Base-by-base conservation (phyloP, 2,113 vertebrate species). In the Austrofundulus limnaeus region DNA sequence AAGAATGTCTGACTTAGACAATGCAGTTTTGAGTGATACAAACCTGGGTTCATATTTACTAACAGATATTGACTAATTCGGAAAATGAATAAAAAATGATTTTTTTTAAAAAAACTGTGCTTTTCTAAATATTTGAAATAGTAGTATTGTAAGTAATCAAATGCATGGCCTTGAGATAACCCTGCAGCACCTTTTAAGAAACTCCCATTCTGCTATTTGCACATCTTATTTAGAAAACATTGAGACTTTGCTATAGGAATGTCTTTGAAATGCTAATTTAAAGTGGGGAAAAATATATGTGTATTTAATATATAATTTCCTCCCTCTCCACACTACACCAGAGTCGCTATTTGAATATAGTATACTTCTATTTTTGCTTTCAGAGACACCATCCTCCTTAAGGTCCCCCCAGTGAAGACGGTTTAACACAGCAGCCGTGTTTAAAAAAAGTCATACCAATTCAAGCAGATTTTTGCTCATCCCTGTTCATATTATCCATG, bases 361-460 rank as follows among this genome's bases (percentile, higher is more conserved):
- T 19, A 19, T 45, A 17, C 14, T 25, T 50, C 2, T 19, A 2
- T 66, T 60, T 46, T 41, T 55, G 5, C 51, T 15, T 56, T 46
- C 11, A 6, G 3, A 46, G 19, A 25, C 11, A 49, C 1, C 0
- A 2, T 15, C 21, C 23, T 24, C 12, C 19, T 50, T 47, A n/a
- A 28, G 21, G n/a, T 38, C 31, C 11, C n/a, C 20, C 13, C 16
- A n/a, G 23, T 56, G 25, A 46, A 50, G 11, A 38, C 61, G 8
- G 23, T 61, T 60, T 21, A 54, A 55, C 64, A 72, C 50, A 68
- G 31, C 16, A 55, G 52, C 25, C 48, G n/a, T 11, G 8, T 16
- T 45, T 49, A n/a, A 51, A 11, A 59, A 34, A 15, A 53, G 16
- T 38, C 45, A 38, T 47, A 6, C 17, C 61, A 24, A 64, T 64